Percentiles rank a stretch among this genome's conserved stretches.
Conservation (phyloP, 2,888 invertebrate species). For the Drosophila rellima region DNA sequence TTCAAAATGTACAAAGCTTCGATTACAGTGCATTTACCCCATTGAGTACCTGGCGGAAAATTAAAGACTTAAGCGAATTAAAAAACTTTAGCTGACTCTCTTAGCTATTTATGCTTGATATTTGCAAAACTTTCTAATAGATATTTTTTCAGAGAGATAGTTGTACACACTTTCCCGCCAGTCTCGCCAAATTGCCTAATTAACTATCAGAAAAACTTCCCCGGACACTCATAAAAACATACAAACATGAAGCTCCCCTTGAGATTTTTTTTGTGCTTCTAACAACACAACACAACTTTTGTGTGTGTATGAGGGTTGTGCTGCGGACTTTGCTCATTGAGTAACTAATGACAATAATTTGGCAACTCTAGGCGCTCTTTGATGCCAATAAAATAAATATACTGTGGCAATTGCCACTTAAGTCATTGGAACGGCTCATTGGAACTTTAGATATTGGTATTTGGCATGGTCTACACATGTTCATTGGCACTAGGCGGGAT, state of each 20-base stretch:
- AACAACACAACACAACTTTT: slow-evolving; percentile 29
- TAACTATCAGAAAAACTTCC: no score
- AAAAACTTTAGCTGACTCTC: no score
- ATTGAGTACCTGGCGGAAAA: background rate
- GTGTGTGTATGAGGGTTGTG: slow-evolving; percentile 5
- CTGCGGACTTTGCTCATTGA: slow-evolving; percentile 37
- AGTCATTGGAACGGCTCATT: slow-evolving; percentile 71
- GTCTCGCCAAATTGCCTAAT: no score
- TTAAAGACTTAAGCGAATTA: background rate
- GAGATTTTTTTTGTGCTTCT: slow-evolving; percentile 36
- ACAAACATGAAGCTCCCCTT: slow-evolving; percentile 35
- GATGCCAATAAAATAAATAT: slow-evolving; percentile 76
- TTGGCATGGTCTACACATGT: slow-evolving; percentile 43
- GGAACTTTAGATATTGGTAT: slow-evolving; percentile 50
- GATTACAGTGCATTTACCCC: no score
- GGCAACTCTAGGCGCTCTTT: slow-evolving; percentile 63
- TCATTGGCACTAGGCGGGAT: slow-evolving; percentile 22
- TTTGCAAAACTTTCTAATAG: no score
- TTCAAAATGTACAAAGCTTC: no score
- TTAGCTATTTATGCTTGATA: no score
- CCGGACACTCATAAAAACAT: background rate
- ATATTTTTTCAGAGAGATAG: no score
- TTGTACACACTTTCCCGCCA: no score
- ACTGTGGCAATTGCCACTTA: slow-evolving; percentile 70
- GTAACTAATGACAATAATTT: slow-evolving; percentile 76